Evolutionary conservation across 2,888 invertebrate species (phyloP).

Genomic region (Hirtodrosophila trivittata): DNA sequence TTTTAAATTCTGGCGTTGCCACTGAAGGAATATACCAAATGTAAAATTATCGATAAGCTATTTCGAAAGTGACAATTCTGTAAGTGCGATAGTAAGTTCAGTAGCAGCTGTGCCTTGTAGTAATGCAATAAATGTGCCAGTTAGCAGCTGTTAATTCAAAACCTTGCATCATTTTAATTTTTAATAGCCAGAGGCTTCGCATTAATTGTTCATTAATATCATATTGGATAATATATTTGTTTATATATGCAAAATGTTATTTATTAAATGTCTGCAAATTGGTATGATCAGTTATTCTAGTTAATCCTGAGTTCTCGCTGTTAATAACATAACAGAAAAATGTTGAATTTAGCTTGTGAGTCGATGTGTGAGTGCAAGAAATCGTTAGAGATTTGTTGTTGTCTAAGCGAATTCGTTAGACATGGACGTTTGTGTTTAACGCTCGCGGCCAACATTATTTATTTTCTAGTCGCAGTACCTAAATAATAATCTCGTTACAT

Average conservation of each 20-base stretch:
- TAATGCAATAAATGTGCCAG: no score
- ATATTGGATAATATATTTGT: no score
- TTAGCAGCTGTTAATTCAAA: no score
- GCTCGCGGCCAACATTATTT: conserved; percentile 25
- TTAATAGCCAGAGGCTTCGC: no score
- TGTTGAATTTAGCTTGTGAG: conserved; percentile 12
- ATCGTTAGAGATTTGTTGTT: not conserved
- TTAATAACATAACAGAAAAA: conserved; percentile 27
- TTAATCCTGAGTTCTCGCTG: conserved; percentile 9
- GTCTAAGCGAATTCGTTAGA: conserved; percentile 42
- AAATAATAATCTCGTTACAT: not conserved
- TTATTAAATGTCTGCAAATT: no score
- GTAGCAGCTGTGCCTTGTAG: no score
- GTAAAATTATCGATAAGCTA: not conserved
- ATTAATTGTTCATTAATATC: no score
- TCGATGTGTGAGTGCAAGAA: not conserved
- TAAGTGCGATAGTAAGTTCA: no score
- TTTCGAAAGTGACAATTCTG: not conserved
- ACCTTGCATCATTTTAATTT: no score
- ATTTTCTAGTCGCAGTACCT: conserved; percentile 14
- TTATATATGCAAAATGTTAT: no score
- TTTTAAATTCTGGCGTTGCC: conserved; percentile 18
- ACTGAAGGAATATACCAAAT: not conserved
- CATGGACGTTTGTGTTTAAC: conserved; percentile 37
- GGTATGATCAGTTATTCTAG: not conserved